Percentiles rank a stretch among this genome's conserved stretches.
Conservation (phyloP, 2,888 invertebrate species). For the Philereme vetulata region DNA sequence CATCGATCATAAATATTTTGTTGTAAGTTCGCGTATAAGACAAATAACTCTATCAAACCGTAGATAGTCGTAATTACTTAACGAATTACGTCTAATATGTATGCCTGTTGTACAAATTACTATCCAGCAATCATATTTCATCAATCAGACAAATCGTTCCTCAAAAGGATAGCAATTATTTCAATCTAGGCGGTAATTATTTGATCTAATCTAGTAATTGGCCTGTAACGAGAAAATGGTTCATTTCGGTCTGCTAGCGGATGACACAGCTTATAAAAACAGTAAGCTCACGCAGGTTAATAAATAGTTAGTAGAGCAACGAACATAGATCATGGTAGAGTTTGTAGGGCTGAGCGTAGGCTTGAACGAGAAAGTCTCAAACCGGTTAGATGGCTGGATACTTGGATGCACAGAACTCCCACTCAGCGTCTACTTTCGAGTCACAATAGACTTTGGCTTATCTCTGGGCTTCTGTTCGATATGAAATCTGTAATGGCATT, state of each 20-base stretch:
- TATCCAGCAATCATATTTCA: slow-evolving; percentile 26
- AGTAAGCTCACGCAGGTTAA: slow-evolving; percentile 13
- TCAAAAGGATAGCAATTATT: slow-evolving; percentile 37
- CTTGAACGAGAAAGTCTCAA: slow-evolving; percentile 79
- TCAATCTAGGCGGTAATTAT: slow-evolving; percentile 35
- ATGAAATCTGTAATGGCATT: slow-evolving; percentile 40
- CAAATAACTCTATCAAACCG: neutral
- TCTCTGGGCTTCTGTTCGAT: slow-evolving; percentile 59
- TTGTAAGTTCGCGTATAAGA: slow-evolving; percentile 2
- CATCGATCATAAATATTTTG: neutral
- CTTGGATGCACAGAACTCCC: slow-evolving; percentile 47
- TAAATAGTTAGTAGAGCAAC: slow-evolving; percentile 15
- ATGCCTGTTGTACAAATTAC: slow-evolving; percentile 18
- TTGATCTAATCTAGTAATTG: slow-evolving; percentile 52
- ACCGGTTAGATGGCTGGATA: slow-evolving; percentile 66
- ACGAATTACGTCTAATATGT: slow-evolving; percentile 4
- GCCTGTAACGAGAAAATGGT: slow-evolving; percentile 48
- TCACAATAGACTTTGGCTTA: slow-evolving; percentile 75
- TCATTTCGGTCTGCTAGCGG: slow-evolving; percentile 53
- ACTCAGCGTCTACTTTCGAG: slow-evolving; percentile 79
- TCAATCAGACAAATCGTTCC: slow-evolving; percentile 28
- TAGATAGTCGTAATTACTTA: neutral
- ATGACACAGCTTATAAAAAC: slow-evolving; percentile 24
- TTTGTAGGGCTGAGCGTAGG: slow-evolving; percentile 52
- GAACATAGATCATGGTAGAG: slow-evolving; percentile 13